phyloP scores from a whole-genome alignment of 2,888 invertebrate genomes.

The Drosophila antonietae region DNA sequence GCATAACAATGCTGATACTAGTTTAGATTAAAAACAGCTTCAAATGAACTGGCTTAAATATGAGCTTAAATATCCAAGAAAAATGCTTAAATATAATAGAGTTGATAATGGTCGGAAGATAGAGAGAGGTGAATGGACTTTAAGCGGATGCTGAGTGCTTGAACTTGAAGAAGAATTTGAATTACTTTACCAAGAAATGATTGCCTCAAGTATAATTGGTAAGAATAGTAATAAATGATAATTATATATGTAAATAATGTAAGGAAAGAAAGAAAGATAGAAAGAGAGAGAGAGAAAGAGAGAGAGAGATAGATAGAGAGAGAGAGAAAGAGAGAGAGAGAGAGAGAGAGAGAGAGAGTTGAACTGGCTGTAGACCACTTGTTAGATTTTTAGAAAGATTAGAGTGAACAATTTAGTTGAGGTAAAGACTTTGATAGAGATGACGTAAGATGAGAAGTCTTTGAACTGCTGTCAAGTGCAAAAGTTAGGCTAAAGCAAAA shows the following conservation, averaged over 20 bases:
- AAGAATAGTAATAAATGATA: neutral
- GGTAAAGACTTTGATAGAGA: neutral
- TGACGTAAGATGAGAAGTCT: neutral
- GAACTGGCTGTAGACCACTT: neutral
- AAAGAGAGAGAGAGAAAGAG: neutral
- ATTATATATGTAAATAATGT: neutral
- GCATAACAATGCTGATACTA: neutral
- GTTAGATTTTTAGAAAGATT: neutral
- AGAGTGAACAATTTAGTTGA: neutral
- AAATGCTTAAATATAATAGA: neutral
- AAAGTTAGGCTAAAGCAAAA: no score
- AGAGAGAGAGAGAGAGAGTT: no score
- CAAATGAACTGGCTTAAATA: neutral
- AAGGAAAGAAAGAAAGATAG: neutral
- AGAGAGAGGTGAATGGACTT: constrained; percentile 2
- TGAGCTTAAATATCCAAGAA: neutral
- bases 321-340: neutral
- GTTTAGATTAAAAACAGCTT: neutral
- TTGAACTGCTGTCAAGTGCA: neutral
- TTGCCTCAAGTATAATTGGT: neutral
- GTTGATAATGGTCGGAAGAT: neutral
- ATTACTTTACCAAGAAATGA: neutral
- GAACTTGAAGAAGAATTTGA: neutral
- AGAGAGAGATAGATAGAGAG: neutral
- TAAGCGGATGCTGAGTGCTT: neutral